These are phyloP conservation scores for Microctenopoma lineatum DNA, from an alignment of 2,797 vertebrate genomes.

Conservation along the genomic window DNA sequence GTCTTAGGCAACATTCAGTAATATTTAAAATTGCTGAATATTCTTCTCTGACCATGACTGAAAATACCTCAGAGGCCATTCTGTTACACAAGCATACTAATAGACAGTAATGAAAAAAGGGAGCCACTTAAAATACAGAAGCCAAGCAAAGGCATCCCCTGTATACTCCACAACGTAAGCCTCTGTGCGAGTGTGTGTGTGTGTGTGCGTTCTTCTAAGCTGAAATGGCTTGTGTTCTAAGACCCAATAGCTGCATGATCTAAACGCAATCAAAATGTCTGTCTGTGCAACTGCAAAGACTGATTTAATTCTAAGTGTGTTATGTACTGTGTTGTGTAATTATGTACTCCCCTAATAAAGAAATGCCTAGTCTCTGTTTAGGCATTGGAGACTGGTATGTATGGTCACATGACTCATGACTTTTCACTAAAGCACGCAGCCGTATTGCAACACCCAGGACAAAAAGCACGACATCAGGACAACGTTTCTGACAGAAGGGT, in stretches of 20 bases:
- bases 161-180: slow-evolving; percentile 22
- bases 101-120: slow-evolving; percentile 45
- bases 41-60: slow-evolving; percentile 4
- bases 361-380: too few species aligned
- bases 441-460: background rate
- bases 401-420: too few species aligned
- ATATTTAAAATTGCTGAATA: slow-evolving; percentile 8
- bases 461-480: too few species aligned
- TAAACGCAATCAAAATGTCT: too few species aligned
- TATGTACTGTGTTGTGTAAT: too few species aligned
- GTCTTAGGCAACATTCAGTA: background rate
- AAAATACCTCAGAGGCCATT: slow-evolving; percentile 21
- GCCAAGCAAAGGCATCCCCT: slow-evolving; percentile 33
- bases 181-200: slow-evolving; percentile 11
- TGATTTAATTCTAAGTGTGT: too few species aligned
- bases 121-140: slow-evolving; percentile 34
- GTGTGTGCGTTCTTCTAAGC: slow-evolving; percentile 1
- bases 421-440: too few species aligned
- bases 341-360: too few species aligned
- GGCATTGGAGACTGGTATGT: too few species aligned
- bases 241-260: slow-evolving; percentile 47
- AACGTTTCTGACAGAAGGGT: too few species aligned
- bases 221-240: slow-evolving; percentile 38
- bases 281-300: too few species aligned
- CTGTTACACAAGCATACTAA: slow-evolving; percentile 18